A percentile compares a stretch with the other conserved stretches of the same genome.
Evolutionary conservation across 1,140 invertebrate species (phyloP).

Genomic region (Platorchestia sp.): DNA sequence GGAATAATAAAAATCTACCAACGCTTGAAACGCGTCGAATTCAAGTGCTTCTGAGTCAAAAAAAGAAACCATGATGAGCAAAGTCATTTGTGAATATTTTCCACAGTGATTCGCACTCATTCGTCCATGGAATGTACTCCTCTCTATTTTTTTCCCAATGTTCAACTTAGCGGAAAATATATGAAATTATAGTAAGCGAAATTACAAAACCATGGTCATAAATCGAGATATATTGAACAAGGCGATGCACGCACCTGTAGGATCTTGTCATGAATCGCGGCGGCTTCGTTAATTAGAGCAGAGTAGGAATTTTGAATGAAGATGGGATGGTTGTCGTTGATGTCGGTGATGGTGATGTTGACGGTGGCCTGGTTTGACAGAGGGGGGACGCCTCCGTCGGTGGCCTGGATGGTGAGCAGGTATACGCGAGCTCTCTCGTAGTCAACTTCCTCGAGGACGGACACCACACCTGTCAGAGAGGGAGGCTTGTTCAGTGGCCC

Average conservation of each 20-base stretch:
- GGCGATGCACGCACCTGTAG: slow-evolving; percentile 67
- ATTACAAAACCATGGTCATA: not conserved
- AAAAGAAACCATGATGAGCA: too few species aligned
- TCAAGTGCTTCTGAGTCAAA: too few species aligned
- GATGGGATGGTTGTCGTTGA: slow-evolving; percentile 90
- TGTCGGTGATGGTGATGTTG: slow-evolving; percentile 88
- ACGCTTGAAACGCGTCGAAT: too few species aligned
- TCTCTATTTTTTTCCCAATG: too few species aligned
- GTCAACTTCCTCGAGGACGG: slow-evolving; percentile 83
- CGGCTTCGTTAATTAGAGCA: slow-evolving; percentile 84
- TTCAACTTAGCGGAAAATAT: too few species aligned
- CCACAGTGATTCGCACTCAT: too few species aligned
- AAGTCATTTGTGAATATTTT: too few species aligned
- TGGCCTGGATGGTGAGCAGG: slow-evolving; percentile 89
- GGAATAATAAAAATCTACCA: too few species aligned
- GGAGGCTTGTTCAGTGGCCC: too few species aligned
- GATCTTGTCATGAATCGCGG: slow-evolving; percentile 79
- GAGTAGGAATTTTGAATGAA: slow-evolving; percentile 87
- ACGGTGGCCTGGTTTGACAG: slow-evolving; percentile 88
- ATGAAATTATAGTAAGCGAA: too few species aligned
- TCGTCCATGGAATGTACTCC: too few species aligned
- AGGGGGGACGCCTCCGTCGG: slow-evolving; percentile 87
- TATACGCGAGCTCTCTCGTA: slow-evolving; percentile 87
- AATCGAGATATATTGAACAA: not conserved
- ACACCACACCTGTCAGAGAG: slow-evolving; percentile 76